Evolutionary conservation across 2,797 vertebrate species (phyloP).

Genomic region (Dicrostonyx torquatus): DNA sequence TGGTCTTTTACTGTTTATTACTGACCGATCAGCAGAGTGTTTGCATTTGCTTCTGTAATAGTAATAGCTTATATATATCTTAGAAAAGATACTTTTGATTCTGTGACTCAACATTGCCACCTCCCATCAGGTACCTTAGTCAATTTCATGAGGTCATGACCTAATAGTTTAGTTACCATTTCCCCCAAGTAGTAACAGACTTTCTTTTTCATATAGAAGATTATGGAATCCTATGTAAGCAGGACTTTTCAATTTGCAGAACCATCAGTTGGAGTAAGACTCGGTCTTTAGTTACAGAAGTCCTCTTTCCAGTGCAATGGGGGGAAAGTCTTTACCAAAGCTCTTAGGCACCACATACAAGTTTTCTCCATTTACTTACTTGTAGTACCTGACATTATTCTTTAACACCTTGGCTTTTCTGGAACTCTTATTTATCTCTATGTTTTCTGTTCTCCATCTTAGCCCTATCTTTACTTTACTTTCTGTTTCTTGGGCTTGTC

Average conservation of each 20-base stretch:
- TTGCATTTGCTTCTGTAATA: constrained; percentile 11
- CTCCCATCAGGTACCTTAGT: not conserved
- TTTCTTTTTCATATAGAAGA: constrained; percentile 10
- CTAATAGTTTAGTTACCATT: not conserved
- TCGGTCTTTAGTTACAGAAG: not conserved
- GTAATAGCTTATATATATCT: not conserved
- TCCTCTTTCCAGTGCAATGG: not conserved
- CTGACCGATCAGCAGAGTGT: not conserved
- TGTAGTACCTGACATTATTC: not conserved
- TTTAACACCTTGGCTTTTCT: constrained; percentile 21
- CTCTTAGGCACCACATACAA: not conserved
- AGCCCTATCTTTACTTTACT: constrained; percentile 13
- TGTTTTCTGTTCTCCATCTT: not conserved
- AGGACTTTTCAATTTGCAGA: not conserved
- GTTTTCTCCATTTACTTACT: not conserved
- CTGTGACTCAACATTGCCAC: not conserved
- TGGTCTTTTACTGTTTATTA: not conserved
- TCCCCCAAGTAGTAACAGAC: not conserved
- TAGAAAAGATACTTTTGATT: constrained; percentile 25
- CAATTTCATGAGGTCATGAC: not conserved
- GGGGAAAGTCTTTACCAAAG: not conserved
- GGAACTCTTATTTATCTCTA: not conserved
- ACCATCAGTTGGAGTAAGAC: not conserved
- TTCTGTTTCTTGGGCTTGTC: constrained; percentile 10
- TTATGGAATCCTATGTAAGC: not conserved